Evolutionary conservation across 2,888 invertebrate species (phyloP).

Genomic region (Callimorpha dominula): DNA sequence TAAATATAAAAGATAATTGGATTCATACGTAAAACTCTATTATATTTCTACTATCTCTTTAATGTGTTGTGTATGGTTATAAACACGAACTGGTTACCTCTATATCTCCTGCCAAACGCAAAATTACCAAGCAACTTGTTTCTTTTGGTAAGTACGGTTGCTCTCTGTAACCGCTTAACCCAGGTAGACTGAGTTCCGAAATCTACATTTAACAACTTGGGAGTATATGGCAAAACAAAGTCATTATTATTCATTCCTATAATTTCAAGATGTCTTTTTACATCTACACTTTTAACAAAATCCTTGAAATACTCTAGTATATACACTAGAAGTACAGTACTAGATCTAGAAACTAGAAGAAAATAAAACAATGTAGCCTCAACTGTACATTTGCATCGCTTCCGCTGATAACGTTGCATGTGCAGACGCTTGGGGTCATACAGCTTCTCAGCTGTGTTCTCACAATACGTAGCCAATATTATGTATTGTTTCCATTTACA

Average conservation of each 20-base stretch:
- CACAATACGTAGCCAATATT: not conserved
- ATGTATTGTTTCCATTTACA: not conserved
- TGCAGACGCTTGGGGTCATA: not conserved
- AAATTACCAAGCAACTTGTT: no score
- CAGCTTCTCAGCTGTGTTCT: no score
- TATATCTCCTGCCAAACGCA: not conserved
- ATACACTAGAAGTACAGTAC: not conserved
- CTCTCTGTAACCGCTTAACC: not conserved
- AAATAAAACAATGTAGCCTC: not conserved
- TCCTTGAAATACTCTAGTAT: not conserved
- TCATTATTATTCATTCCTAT: not conserved
- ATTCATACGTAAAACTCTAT: not conserved
- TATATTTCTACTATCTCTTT: no score
- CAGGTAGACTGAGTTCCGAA: not conserved
- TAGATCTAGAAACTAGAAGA: not conserved
- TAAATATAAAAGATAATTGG: not conserved
- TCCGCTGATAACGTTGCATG: constrained; percentile 1
- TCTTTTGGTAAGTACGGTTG: not conserved
- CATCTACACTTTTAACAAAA: not conserved
- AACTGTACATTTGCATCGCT: not conserved
- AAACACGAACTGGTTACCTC: not conserved
- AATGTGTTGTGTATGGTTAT: no score
- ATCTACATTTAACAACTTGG: not conserved
- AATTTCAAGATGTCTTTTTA: not conserved
- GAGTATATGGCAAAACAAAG: no score